Evolutionary conservation across 2,888 invertebrate genomes (phyloP), one percentile per base, ranked within the genome.

Genomic region (Drosophila setosimentum): DNA sequence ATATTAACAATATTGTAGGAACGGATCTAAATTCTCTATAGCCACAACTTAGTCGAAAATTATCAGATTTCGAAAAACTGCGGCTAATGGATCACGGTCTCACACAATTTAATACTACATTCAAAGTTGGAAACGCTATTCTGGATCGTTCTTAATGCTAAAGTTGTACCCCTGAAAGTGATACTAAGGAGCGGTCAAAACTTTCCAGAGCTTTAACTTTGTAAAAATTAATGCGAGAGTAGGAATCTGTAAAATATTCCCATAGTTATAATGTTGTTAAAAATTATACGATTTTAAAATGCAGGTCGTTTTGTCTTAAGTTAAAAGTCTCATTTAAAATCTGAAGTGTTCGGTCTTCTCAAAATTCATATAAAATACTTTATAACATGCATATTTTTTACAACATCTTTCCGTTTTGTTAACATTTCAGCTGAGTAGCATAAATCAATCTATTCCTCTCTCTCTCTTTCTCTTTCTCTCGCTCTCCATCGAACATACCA

Each of bases 391-490:
- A 24, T 27, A 45, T 76, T 63, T 76, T 51, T 72, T 65, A 80
- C 53, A 49, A 48, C 21, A 60, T 48, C 54, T 29, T 61, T 48
- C 54, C 32, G 32, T 57, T 65, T 53, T 45, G 40, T 49, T 74
- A 59, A 57, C 27, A 54, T 77, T 77, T 50, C 67, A 78, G 78
- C 21, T 60, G 68, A 65, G 49, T 64, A 78, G 62, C 61, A 32
- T 29, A n/a, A 21, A 29, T 40, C 53, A 24, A 10, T n/a, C 21
- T 40, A 13, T 30, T n/a, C 8, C 18, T 11, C 32, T 32, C 49
- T 45, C 24, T 62, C n/a, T 16, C 24, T 45, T 29, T 32, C n/a
- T 16, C 33, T 33, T n/a, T 4, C 37, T 40, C 8, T 37, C 16
- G 16, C 10, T 30, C 30, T 50, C 27, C 27, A 32, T 49, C 4